A percentile compares a stretch with the other conserved stretches of the same genome.
phyloP scores from a whole-genome alignment of 2,797 vertebrate genomes.

The Rhodeus uyekii region DNA sequence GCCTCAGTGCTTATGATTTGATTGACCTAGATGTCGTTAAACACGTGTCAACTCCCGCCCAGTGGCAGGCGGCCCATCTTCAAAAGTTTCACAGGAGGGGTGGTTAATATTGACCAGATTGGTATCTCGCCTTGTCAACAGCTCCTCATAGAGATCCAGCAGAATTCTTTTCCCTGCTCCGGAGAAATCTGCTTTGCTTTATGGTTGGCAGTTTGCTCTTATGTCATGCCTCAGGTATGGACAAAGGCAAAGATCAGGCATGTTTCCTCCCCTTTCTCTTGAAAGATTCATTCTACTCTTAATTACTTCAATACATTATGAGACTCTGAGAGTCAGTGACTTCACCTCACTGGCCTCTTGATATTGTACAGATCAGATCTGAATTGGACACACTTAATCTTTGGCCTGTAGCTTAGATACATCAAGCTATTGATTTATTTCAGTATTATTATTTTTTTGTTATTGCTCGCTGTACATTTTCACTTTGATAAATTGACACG shows the following conservation, averaged over 20 bases:
- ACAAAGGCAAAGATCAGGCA: conserved; percentile 72
- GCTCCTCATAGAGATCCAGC: conserved; percentile 54
- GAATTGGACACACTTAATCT: conserved; percentile 5
- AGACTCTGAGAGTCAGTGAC: conserved; percentile 67
- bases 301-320: conserved; percentile 66
- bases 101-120: conserved; percentile 62
- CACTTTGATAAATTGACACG: conserved; percentile 65
- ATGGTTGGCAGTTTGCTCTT: conserved; percentile 63
- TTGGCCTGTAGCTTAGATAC: not conserved
- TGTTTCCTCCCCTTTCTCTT: conserved; percentile 50
- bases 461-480: conserved; percentile 44
- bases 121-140: conserved; percentile 66
- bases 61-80: conserved; percentile 52
- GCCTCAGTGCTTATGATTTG: conserved; percentile 46
- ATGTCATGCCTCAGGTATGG: conserved; percentile 77
- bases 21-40: conserved; percentile 53
- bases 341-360: conserved; percentile 49
- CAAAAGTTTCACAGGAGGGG: conserved; percentile 52
- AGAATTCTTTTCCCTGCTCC: conserved; percentile 20
- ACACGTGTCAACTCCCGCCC: conserved; percentile 51
- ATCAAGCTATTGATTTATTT: not conserved
- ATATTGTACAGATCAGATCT: conserved; percentile 17
- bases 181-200: conserved; percentile 72
- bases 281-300: conserved; percentile 60
- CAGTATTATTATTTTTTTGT: not conserved